A percentile compares a stretch with the other conserved stretches of the same genome.
Evolutionary conservation across 2,888 invertebrate species (phyloP).

Genomic region (Lutraria lutraria): DNA sequence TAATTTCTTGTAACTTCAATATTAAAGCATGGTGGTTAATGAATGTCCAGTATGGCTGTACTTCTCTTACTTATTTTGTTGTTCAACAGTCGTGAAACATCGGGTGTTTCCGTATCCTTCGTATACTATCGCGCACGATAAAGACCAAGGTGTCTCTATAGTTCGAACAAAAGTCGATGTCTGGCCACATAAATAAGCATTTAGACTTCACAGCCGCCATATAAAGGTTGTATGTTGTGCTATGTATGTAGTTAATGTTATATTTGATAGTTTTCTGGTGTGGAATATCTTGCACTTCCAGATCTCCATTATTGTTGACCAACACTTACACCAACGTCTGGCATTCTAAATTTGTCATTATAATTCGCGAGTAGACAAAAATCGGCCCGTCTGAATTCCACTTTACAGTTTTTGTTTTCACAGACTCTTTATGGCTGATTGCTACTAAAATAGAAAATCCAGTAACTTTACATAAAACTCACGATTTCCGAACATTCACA

Average conservation of each 20-base stretch:
- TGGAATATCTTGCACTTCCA: background rate
- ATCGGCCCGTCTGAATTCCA: background rate
- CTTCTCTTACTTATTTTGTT: too few species aligned
- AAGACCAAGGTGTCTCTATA: too few species aligned
- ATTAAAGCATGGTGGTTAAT: too few species aligned
- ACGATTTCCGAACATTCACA: background rate
- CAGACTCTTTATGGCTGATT: background rate
- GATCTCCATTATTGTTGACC: background rate
- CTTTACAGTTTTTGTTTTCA: background rate
- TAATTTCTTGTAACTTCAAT: too few species aligned
- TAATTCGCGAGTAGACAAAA: constrained; percentile 17
- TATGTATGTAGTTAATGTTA: background rate
- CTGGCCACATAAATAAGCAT: background rate
- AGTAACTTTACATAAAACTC: too few species aligned
- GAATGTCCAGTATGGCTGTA: too few species aligned
- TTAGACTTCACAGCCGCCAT: background rate
- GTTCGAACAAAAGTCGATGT: background rate
- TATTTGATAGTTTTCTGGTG: background rate
- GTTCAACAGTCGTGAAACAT: too few species aligned
- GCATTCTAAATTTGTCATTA: constrained; percentile 1
- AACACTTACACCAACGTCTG: background rate
- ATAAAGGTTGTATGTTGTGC: background rate
- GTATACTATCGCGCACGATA: too few species aligned
- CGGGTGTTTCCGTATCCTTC: too few species aligned
- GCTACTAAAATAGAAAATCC: background rate